These are phyloP conservation scores for Anoplopoma fimbria DNA, from an alignment of 2,113 vertebrate species.

Conservation along the genomic window DNA sequence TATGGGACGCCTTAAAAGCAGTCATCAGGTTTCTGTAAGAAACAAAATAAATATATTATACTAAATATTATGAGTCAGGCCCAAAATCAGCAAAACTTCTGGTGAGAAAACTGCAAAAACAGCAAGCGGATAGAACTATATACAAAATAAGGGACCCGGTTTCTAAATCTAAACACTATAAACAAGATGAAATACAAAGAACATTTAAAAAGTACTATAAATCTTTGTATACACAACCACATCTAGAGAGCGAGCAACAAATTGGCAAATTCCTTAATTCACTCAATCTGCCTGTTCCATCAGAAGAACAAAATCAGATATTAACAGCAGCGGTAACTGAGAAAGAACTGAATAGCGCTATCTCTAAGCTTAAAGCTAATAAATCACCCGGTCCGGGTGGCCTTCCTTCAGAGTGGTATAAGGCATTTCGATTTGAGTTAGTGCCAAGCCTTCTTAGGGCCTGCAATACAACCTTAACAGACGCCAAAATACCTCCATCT, in stretches of 20 bases:
- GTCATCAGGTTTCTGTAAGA: too few species aligned
- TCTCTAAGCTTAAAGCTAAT: not conserved
- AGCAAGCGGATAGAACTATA: too few species aligned
- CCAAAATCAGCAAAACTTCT: too few species aligned
- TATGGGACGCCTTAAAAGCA: too few species aligned
- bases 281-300: not conserved
- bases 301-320: not conserved
- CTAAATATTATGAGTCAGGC: too few species aligned
- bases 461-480: not conserved
- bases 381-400: not conserved
- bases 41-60: too few species aligned
- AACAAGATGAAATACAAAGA: too few species aligned
- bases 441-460: not conserved
- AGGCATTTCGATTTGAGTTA: not conserved
- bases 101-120: too few species aligned
- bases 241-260: not conserved
- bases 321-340: not conserved
- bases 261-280: not conserved
- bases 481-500: not conserved
- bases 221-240: not conserved
- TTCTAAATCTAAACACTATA: too few species aligned
- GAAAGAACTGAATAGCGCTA: not conserved
- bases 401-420: not conserved
- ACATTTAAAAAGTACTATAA: too few species aligned
- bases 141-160: too few species aligned